phyloP scores from a whole-genome alignment of 2,113 vertebrate genomes.

The Prinia subflava region DNA sequence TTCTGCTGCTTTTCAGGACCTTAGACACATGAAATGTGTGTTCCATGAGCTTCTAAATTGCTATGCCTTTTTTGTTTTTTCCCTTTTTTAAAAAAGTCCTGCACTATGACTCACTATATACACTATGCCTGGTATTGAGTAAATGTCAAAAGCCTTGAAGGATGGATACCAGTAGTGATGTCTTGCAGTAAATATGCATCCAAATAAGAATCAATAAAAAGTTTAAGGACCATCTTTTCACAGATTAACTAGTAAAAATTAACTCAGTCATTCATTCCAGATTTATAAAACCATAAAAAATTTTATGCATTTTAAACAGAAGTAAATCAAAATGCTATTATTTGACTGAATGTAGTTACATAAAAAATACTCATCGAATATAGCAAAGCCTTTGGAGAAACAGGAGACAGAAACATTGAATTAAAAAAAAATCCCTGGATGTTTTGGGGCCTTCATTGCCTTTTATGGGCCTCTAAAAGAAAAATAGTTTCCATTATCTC shows the following conservation, averaged over 20 bases:
- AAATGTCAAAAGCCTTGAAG: not conserved
- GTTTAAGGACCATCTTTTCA: not conserved
- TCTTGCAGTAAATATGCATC: not conserved
- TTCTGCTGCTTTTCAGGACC: not conserved
- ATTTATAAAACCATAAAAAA: not conserved
- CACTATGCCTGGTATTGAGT: constrained; percentile 16
- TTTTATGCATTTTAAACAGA: not conserved
- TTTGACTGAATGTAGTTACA: not conserved
- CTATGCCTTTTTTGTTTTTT: not conserved
- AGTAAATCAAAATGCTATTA: not conserved
- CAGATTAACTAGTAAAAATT: not conserved
- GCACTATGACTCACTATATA: not conserved
- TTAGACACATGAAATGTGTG: not conserved
- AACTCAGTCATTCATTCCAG: not conserved
- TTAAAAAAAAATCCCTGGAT: constrained; percentile 4
- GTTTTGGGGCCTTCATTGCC: constrained; percentile 55
- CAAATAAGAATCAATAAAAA: not conserved
- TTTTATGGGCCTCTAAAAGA: constrained; percentile 73
- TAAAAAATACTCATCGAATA: not conserved
- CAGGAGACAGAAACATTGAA: not conserved
- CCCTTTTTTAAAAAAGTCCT: not conserved
- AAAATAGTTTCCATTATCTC: constrained; percentile 75
- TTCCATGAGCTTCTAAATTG: not conserved
- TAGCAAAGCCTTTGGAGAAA: constrained; percentile 2
- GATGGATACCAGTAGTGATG: not conserved